Conservation (phyloP, 2,888 invertebrate species). For the Omphaloscelis lunosa region DNA sequence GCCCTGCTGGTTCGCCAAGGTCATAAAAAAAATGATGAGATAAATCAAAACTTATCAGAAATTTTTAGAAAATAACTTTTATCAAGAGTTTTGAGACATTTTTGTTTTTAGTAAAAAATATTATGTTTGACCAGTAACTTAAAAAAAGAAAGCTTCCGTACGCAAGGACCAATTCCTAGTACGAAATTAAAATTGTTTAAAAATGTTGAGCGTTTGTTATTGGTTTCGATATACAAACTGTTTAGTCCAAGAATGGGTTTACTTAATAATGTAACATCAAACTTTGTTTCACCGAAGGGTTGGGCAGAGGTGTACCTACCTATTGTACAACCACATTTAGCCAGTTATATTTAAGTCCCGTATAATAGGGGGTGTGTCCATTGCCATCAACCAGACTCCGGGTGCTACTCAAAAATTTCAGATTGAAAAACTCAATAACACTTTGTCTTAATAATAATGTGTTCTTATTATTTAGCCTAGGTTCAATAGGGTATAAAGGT, state of each 20-base stretch:
- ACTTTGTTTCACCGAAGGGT: no score
- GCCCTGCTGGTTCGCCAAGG: no score
- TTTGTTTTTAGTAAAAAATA: neutral
- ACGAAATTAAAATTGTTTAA: neutral
- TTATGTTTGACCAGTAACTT: constrained; percentile 4
- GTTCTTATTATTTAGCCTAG: neutral
- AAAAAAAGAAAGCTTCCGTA: neutral
- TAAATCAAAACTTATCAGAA: constrained; percentile 1
- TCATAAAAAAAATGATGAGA: neutral
- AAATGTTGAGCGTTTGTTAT: neutral
- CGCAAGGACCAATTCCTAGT: neutral
- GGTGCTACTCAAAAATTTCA: no score
- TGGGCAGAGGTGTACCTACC: no score
- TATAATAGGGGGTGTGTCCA: no score
- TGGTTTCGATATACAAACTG: neutral
- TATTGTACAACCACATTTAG: no score
- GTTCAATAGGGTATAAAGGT: neutral
- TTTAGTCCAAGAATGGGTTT: neutral
- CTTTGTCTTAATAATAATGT: no score
- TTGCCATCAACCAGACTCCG: no score
- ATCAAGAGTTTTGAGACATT: constrained; percentile 4
- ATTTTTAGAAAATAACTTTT: constrained; percentile 16
- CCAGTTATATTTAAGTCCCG: no score
- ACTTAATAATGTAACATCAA: neutral
- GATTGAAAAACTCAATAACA: no score